Base-by-base conservation (phyloP, 2,797 vertebrate species). In the Momotus momota region DNA sequence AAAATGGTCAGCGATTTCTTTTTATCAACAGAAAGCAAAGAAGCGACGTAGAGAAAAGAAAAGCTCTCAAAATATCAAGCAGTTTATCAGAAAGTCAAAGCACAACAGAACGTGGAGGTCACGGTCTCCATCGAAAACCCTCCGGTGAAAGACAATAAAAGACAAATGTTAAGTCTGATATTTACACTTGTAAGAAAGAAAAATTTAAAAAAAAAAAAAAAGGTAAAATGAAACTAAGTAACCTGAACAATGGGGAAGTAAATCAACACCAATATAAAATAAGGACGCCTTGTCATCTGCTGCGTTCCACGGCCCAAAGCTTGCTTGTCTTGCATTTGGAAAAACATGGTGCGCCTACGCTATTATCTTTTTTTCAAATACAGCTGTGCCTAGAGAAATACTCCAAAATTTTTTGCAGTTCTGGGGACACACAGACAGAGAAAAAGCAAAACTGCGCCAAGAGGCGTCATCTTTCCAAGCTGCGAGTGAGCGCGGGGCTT, bases 61-160 rank as follows among this genome's bases (percentile, higher is more conserved):
- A 60, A 65, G 23, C 3, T 86, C 49, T 45, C 60, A 48, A 66
- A 93, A 31, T 60, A 79, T 17, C 49, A 23, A 70, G 26, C 15
- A 12, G 12, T 62, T 93, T 60, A 72, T 72, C 35, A 40, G 52
- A 43, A 94, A 52, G 33, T 45, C 49, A 74, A 81, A 83, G 80
- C 57, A 88, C 14, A 38, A 31, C 21, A 51, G 69, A 43, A 81
- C 7, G 7, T 12, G 17, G 66, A 70, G 57, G n/a, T 69, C 43
- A 62, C 0, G 2, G 40, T n/a, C 49, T 69, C 31, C 62, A 40
- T 26, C 0, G 0, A 57, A 84, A 88, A 26, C 31, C 14, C 26
- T 71, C 35, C 49, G 2, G 2, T 16, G 75, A 52, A 82, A 77
- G 31, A 67, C 35, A 43, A 19, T 31, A 41, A 64, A 67, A 79